These are phyloP conservation scores for Halcyon malimbica DNA, from an alignment of 2,113 vertebrate genomes.

Conservation along the genomic window DNA sequence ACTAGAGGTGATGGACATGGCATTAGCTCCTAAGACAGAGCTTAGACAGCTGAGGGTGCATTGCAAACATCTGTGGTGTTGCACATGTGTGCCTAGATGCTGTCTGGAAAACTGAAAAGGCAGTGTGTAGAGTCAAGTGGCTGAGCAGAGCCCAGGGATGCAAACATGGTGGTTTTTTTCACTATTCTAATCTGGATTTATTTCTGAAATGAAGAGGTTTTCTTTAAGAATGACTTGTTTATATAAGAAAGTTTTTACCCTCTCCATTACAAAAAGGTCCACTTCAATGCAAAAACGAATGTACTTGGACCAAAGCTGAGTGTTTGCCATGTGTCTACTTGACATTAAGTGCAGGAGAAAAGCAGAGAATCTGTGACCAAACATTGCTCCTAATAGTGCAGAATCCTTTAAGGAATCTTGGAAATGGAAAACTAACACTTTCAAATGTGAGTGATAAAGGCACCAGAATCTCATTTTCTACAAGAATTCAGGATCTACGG, in stretches of 20 bases:
- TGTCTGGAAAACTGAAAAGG: not conserved
- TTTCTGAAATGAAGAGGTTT: not conserved
- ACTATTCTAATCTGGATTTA: not conserved
- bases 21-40: not conserved
- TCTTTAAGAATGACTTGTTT: not conserved
- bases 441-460: not conserved
- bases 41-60: not conserved
- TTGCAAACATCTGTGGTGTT: not conserved
- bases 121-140: not conserved
- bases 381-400: not conserved
- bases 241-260: not conserved
- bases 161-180: not conserved
- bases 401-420: not conserved
- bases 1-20: not conserved
- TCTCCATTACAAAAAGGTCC: not conserved
- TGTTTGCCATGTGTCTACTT: not conserved
- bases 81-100: no score
- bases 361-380: not conserved
- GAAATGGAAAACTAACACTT: not conserved
- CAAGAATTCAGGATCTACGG: not conserved
- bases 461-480: not conserved
- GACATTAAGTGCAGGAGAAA: not conserved
- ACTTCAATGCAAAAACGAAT: not conserved
- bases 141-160: not conserved
- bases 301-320: not conserved